phyloP scores from a whole-genome alignment of 2,113 vertebrate species.

The Scomber japonicus region DNA sequence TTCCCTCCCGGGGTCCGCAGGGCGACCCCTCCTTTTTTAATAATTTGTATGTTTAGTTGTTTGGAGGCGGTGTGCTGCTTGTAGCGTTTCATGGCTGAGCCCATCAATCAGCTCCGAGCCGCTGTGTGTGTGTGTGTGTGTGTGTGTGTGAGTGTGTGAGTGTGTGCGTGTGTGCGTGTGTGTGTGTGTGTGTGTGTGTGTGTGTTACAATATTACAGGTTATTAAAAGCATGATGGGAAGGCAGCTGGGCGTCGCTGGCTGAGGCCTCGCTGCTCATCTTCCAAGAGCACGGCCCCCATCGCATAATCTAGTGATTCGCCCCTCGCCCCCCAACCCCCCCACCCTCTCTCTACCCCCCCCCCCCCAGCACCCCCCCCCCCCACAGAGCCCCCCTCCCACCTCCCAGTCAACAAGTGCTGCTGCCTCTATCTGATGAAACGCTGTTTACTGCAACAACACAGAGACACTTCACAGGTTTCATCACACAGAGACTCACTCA shows the following conservation, averaged over 20 bases:
- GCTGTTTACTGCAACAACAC: slow-evolving; percentile 71
- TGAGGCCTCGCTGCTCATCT: slow-evolving; percentile 85
- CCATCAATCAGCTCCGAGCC: slow-evolving; percentile 95
- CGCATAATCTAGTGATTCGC: slow-evolving; percentile 87
- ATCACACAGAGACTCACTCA: no score
- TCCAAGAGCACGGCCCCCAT: slow-evolving; percentile 82
- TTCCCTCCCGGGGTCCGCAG: slow-evolving; percentile 83
- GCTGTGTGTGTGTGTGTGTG: slow-evolving; percentile 53
- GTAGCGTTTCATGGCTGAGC: slow-evolving; percentile 88
- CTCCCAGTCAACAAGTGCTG: slow-evolving; percentile 86
- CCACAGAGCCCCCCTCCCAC: no score
- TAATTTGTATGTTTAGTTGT: slow-evolving; percentile 98
- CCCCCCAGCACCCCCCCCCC: no score
- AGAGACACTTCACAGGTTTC: slow-evolving; percentile 13
- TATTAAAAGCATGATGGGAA: slow-evolving; percentile 91
- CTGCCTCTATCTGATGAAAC: slow-evolving; percentile 79
- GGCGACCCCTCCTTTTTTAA: slow-evolving; percentile 92
- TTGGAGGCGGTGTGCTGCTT: slow-evolving; percentile 89
- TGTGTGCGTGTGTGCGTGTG: no score
- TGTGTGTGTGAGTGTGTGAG: no score
- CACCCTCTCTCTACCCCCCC: not conserved
- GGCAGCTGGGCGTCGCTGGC: slow-evolving; percentile 81
- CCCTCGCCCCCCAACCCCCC: slow-evolving; percentile 57
- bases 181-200: no score
- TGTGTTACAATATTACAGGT: slow-evolving; percentile 87